Conservation (phyloP, 2,888 invertebrate genomes). For the Podotricha telesiphe region DNA sequence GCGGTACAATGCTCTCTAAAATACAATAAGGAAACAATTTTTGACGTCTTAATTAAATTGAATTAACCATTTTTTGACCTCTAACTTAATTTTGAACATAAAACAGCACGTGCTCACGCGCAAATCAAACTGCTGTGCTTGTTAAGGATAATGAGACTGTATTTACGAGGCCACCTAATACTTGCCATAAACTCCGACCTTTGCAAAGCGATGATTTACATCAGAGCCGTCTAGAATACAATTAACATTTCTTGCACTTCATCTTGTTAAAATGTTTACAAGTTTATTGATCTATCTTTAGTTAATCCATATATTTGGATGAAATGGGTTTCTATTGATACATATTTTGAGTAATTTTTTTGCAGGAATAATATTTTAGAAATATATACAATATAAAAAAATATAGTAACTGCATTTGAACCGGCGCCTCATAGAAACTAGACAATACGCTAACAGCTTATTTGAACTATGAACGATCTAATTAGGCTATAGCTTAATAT, state of each 20-base stretch:
- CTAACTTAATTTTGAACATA: slow-evolving; percentile 35
- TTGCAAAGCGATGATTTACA: slow-evolving; percentile 48
- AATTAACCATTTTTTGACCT: slow-evolving; percentile 7
- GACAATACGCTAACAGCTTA: too few species aligned
- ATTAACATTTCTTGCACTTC: slow-evolving; percentile 14
- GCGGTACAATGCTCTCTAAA: too few species aligned
- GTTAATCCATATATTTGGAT: background rate
- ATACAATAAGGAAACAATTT: too few species aligned
- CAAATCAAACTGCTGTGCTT: slow-evolving; percentile 50
- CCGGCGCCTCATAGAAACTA: too few species aligned
- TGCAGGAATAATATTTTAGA: too few species aligned
- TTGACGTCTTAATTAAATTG: too few species aligned
- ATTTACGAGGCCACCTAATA: slow-evolving; percentile 69
- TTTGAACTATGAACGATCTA: too few species aligned
- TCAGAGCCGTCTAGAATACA: slow-evolving; percentile 28
- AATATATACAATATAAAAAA: too few species aligned
- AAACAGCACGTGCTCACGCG: slow-evolving; percentile 60
- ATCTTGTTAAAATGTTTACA: background rate
- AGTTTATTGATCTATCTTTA: background rate
- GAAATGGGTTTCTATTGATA: background rate
- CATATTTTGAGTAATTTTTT: too few species aligned
- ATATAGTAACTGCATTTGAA: too few species aligned
- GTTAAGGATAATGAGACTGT: slow-evolving; percentile 73
- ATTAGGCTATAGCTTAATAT: too few species aligned
- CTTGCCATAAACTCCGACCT: slow-evolving; percentile 51